phyloP scores from a whole-genome alignment of 2,888 invertebrate species.

The Eurois occulta region DNA sequence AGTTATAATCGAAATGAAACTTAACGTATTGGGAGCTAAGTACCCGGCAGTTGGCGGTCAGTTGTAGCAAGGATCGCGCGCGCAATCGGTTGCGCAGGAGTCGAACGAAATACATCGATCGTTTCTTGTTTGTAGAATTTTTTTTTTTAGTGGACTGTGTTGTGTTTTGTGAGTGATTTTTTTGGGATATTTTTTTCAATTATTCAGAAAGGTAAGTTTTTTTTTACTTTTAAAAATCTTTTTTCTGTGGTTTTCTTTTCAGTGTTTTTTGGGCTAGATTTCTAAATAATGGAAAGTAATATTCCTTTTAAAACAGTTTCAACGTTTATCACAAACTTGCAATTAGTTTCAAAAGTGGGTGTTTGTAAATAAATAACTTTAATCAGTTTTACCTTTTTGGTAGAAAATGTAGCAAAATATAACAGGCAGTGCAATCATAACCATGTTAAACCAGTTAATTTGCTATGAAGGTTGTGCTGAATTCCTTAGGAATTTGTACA shows the following conservation, averaged over 20 bases:
- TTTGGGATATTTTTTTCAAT: slow-evolving; percentile 26
- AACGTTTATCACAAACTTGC: background rate
- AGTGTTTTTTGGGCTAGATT: too few relatives aligned
- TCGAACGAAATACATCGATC: slow-evolving; percentile 45
- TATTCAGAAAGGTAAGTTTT: slow-evolving; percentile 42
- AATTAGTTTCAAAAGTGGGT: background rate
- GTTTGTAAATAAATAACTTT: slow-evolving; percentile 11
- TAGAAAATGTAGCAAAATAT: background rate
- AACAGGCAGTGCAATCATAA: background rate
- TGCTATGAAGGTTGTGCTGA: background rate
- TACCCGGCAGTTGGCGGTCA: slow-evolving; percentile 49
- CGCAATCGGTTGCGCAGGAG: slow-evolving; percentile 51
- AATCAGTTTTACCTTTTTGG: background rate
- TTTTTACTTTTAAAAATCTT: background rate
- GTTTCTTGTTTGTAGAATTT: slow-evolving; percentile 14
- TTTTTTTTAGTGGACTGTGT: slow-evolving; percentile 38
- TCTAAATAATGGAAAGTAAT: too few relatives aligned
- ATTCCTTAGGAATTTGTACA: background rate
- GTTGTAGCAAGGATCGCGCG: slow-evolving; percentile 50
- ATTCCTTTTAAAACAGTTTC: background rate
- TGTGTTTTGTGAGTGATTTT: slow-evolving; percentile 46
- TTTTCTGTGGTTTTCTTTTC: background rate
- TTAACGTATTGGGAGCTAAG: slow-evolving; percentile 14
- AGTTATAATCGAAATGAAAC: slow-evolving; percentile 29
- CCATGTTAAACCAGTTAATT: slow-evolving; percentile 6